phyloP scores from a whole-genome alignment of 2,113 vertebrate species.

The Poicephalus gulielmi region DNA sequence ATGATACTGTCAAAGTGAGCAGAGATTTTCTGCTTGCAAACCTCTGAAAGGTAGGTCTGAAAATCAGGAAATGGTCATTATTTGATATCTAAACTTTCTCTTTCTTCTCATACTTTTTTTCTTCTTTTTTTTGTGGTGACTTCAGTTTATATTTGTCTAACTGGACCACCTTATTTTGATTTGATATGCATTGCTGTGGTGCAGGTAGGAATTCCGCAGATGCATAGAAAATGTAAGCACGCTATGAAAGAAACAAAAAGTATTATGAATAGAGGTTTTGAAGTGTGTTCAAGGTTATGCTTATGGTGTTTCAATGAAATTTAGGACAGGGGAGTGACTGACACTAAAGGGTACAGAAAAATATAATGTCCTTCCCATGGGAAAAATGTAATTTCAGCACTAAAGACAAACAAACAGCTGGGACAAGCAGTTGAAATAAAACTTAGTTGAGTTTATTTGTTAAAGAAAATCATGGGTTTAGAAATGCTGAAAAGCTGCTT shows the following conservation, averaged over 20 bases:
- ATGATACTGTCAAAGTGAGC: not conserved
- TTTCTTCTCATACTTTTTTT: not conserved
- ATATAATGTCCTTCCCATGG: not conserved
- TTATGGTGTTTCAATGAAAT: not conserved
- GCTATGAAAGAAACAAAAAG: not conserved
- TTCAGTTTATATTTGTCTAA: not conserved
- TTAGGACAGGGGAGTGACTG: not conserved
- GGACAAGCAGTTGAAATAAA: conserved; percentile 51
- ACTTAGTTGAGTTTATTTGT: conserved; percentile 38
- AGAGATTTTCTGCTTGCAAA: conserved; percentile 9
- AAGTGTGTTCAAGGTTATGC: not conserved
- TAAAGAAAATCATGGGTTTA: conserved; percentile 26
- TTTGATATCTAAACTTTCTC: not conserved
- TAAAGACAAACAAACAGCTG: conserved; percentile 52
- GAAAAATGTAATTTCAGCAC: conserved; percentile 45
- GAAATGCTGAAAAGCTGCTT: conserved; percentile 49
- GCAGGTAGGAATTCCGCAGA: not conserved
- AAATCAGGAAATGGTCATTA: not conserved
- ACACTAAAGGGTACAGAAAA: not conserved
- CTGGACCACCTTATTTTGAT: not conserved
- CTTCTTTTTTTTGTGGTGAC: not conserved
- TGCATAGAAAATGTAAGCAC: not conserved
- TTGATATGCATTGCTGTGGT: not conserved
- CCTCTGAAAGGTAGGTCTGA: not conserved
- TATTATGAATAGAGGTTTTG: not conserved